Evolutionary conservation across 2,888 invertebrate genomes (phyloP), one percentile per base, ranked within the genome.

Genomic region (Endomychus coccineus): DNA sequence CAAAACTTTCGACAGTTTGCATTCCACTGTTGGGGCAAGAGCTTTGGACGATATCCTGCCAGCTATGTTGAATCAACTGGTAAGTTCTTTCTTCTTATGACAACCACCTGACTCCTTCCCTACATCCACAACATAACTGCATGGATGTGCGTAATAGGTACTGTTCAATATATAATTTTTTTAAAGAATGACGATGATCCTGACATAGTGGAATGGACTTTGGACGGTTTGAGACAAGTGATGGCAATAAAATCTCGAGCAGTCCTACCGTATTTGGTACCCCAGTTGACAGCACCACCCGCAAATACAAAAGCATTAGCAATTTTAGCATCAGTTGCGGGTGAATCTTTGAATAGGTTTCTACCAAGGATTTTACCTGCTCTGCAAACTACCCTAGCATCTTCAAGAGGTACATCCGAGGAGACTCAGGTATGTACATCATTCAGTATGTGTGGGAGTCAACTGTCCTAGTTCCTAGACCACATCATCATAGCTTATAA

Each of bases 41-140:
- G 95, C 97, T 28, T 72, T 99, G 35, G 97, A 98, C 66, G 97
- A 98, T 62, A 95, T 98, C 66, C 71, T 98, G 47, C 94, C 95
- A 36, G 78, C 83, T 42, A 83, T 99, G 77, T 73, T 98, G 50
- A 80, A 81, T 15, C 78, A 83, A 57, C 59, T 86, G 64, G 77
- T 76, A 55, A 59, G 60, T 45, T 5, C 2, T 32, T 15, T 10
- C 2, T 16, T n/a, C n/a, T n/a, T n/a, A n/a, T n/a, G n/a, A n/a
- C 6, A 16, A 13, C 6, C 15, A 16, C n/a, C 14, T 6, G 30
- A 30, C 30, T 30, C n/a, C 3, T 3, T 2, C 3, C 2, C 19
- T 10, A 30, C 12, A 16, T n/a, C n/a, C n/a, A n/a, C n/a, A n/a
- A n/a, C n/a, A n/a, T n/a, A n/a, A n/a, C n/a, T n/a, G n/a, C 21